Base-by-base conservation (phyloP, 2,888 invertebrate genomes). In the Biston stratarius region DNA sequence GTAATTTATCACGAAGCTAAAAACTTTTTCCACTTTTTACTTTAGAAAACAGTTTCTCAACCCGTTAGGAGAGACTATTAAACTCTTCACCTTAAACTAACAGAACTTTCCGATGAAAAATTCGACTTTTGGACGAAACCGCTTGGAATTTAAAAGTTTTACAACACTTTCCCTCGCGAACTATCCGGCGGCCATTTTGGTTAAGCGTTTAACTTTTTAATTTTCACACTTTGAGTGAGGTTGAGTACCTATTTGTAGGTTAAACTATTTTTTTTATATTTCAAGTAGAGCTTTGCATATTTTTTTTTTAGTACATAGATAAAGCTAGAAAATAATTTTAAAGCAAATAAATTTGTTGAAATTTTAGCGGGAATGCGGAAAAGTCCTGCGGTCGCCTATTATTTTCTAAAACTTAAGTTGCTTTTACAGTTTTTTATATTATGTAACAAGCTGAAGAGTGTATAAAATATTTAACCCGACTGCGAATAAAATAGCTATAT, bases 171-270 rank as follows among this genome's bases (percentile, higher is more conserved):
- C 91, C 76, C 88, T 85, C 81, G 73, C 74, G 72, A 86, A 90
- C 91, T 91, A 91, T 91, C 87, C 77, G 83, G 34, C 67, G 60
- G 85, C 88, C 90, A 90, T 91, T 90, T 90, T 88, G 89, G 88
- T 86, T 85, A 79, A 83, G 79, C 81, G 83, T 77, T 85, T 84
- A 89, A 89, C 88, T 87, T 88, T 89, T 86, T 84, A 86, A 86
- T 86, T 86, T 85, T 81, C 76, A 79, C 70, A 64, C 53, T 75
- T 75, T 71, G 75, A 73, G 71, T 60, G 66, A 58, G 76, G 61
- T 61, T 57, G 56, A 64, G 73, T 70, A n/a, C n/a, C n/a, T n/a
- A 71, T 79, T 82, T 74, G 65, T 65, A 64, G 71, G 70, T 70
- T 65, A 33, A 33, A 5, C 12, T 12, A 42, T 34, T 6, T 56